Percentiles rank a stretch among this genome's conserved stretches.
These are phyloP conservation scores for Oeneis ivallda DNA, from an alignment of 2,888 invertebrate species.

Conservation along the genomic window DNA sequence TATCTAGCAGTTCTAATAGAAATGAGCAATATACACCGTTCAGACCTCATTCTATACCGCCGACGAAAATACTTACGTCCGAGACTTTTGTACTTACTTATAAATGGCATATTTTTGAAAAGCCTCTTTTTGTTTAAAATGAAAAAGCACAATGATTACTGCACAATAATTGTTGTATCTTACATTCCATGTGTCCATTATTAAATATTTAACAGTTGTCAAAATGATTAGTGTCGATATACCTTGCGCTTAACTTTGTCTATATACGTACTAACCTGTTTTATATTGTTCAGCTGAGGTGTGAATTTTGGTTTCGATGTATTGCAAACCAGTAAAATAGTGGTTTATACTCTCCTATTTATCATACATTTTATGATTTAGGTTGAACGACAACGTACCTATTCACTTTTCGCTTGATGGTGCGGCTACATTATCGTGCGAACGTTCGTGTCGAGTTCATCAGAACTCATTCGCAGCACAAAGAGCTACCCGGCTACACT, in stretches of 20 bases:
- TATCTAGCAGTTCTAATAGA: background rate
- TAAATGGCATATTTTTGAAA: slow-evolving; percentile 4
- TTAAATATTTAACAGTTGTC: slow-evolving; percentile 3
- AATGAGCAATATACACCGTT: slow-evolving; percentile 14
- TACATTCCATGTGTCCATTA: slow-evolving; percentile 41
- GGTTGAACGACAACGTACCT: too few species aligned
- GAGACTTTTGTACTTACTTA: slow-evolving; percentile 29
- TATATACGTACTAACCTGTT: background rate
- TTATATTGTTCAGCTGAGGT: background rate
- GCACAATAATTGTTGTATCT: slow-evolving; percentile 44
- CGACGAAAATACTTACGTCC: slow-evolving; percentile 17
- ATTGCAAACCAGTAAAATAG: too few species aligned
- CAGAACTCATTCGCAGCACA: too few species aligned
- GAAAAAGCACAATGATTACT: slow-evolving; percentile 40
- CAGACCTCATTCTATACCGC: slow-evolving; percentile 15
- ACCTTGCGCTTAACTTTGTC: background rate
- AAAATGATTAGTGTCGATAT: slow-evolving; percentile 10
- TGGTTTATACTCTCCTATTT: too few species aligned
- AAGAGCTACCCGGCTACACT: too few species aligned
- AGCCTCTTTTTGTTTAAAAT: slow-evolving; percentile 30
- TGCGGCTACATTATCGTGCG: too few species aligned
- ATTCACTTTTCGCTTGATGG: too few species aligned
- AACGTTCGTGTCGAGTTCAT: too few species aligned
- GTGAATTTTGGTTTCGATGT: background rate
- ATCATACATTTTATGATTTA: too few species aligned